A percentile compares a stretch with the other conserved stretches of the same genome.
Conservation (phyloP, 2,888 invertebrate genomes). For the Callyntrura sp. region DNA sequence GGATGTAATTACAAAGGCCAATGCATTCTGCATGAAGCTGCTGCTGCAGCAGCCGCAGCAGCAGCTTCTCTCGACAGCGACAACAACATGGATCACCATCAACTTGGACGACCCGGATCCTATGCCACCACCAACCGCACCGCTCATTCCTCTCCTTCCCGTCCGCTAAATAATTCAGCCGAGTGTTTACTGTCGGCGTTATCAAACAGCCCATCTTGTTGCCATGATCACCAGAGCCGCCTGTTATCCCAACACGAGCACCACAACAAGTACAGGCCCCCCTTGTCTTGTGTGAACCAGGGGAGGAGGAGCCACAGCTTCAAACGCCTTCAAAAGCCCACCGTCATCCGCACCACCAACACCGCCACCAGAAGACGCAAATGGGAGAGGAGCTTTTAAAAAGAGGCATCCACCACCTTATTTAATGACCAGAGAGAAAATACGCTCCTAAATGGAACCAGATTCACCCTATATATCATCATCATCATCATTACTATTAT, state of each 20-base stretch:
- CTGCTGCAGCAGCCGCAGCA: too few relatives aligned
- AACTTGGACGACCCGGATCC: slow-evolving; percentile 70
- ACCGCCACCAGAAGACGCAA: slow-evolving; percentile 39
- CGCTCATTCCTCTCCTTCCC: slow-evolving; percentile 37
- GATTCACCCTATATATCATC: not conserved
- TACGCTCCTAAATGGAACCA: too few relatives aligned
- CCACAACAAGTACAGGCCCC: slow-evolving; percentile 37
- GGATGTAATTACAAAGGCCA: slow-evolving; percentile 70
- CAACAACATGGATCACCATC: slow-evolving; percentile 17
- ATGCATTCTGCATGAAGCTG: slow-evolving; percentile 51
- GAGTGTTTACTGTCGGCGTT: too few relatives aligned
- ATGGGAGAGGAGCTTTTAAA: slow-evolving; percentile 67
- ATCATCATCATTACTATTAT: not conserved
- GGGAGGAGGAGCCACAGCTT: slow-evolving; percentile 46
- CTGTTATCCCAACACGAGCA: not conserved
- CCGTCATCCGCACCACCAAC: slow-evolving; percentile 1
- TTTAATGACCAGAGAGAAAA: too few relatives aligned
- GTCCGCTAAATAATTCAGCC: too few relatives aligned
- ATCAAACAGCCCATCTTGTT: slow-evolving; percentile 65
- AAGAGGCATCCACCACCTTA: too few relatives aligned
- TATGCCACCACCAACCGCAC: not conserved
- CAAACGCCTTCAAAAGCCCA: slow-evolving; percentile 38
- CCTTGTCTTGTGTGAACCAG: too few relatives aligned
- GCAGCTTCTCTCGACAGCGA: not conserved
- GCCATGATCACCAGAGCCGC: slow-evolving; percentile 53